Percentiles rank a stretch among this genome's conserved stretches.
phyloP scores from a whole-genome alignment of 2,888 invertebrate genomes.

The Volucella inflata region DNA sequence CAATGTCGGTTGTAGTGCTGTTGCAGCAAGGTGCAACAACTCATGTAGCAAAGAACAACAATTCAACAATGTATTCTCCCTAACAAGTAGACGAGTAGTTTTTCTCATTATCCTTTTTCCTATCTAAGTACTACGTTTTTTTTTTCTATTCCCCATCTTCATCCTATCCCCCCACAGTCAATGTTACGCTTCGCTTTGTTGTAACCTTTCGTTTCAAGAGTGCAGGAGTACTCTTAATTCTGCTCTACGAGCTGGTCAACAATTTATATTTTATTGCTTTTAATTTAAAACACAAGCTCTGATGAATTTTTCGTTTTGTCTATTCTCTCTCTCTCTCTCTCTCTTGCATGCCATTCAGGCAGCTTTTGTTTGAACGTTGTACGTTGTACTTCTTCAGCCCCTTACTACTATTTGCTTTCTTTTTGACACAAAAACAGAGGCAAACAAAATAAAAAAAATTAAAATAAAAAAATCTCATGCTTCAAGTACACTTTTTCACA shows the following conservation, averaged over 20 bases:
- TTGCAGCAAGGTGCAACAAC: slow-evolving; percentile 19
- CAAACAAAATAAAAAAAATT: slow-evolving; percentile 16
- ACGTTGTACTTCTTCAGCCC: not conserved
- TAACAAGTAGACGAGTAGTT: slow-evolving; percentile 34
- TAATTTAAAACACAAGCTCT: slow-evolving; percentile 73
- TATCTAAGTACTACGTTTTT: slow-evolving; percentile 47
- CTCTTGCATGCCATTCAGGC: not conserved
- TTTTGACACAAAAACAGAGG: not conserved
- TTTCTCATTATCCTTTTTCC: slow-evolving; percentile 53
- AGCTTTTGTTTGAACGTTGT: slow-evolving; percentile 41
- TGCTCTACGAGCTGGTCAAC: slow-evolving; percentile 68
- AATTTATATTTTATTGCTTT: slow-evolving; percentile 74
- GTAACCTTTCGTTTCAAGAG: slow-evolving; percentile 38
- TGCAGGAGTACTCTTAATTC: slow-evolving; percentile 57
- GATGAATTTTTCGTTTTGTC: slow-evolving; percentile 50
- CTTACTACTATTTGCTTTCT: slow-evolving; percentile 33
- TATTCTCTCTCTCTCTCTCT: not conserved
- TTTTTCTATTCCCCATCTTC: slow-evolving; percentile 5
- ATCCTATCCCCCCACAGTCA: not conserved
- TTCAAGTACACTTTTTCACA: slow-evolving; percentile 72
- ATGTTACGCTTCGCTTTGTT: slow-evolving; percentile 27
- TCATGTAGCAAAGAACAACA: slow-evolving; percentile 21
- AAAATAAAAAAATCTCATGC: slow-evolving; percentile 11
- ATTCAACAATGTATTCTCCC: slow-evolving; percentile 4
- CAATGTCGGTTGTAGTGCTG: no score